These are phyloP conservation scores for Mactromeris polynyma DNA, from an alignment of 2,888 invertebrate genomes.

Conservation along the genomic window DNA sequence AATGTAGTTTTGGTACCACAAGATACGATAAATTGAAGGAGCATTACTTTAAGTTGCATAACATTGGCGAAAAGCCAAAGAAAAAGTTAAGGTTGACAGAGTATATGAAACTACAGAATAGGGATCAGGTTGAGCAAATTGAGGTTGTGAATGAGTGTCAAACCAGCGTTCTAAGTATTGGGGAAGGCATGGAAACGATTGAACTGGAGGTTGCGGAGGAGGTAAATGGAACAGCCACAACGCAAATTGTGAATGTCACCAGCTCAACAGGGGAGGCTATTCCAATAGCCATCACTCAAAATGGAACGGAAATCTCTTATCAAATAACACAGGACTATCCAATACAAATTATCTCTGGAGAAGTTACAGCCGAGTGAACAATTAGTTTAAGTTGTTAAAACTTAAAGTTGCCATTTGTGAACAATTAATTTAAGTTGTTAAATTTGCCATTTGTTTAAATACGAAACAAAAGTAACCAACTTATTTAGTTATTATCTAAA, in stretches of 20 bases:
- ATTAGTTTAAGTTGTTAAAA: no score
- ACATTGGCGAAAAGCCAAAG: slow-evolving; percentile 80
- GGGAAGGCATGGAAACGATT: slow-evolving; percentile 57
- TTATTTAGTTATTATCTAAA: no score
- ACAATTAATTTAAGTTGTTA: no score
- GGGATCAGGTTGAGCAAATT: neutral
- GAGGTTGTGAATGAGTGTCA: slow-evolving; percentile 23
- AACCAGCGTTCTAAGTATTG: slow-evolving; percentile 14
- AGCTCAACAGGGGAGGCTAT: slow-evolving; percentile 55
- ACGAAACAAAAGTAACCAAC: no score
- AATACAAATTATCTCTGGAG: slow-evolving; percentile 41
- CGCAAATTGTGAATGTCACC: slow-evolving; percentile 60
- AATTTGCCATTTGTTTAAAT: no score
- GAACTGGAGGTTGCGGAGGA: slow-evolving; percentile 59
- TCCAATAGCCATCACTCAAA: slow-evolving; percentile 62
- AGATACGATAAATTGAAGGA: slow-evolving; percentile 89
- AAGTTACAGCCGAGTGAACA: slow-evolving; percentile 24
- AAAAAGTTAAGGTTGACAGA: slow-evolving; percentile 73
- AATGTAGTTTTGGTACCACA: slow-evolving; percentile 88
- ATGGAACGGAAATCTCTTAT: slow-evolving; percentile 50
- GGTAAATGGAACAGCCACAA: slow-evolving; percentile 24
- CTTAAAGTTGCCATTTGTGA: no score
- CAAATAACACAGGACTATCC: slow-evolving; percentile 45
- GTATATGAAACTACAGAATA: slow-evolving; percentile 43
- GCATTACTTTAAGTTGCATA: slow-evolving; percentile 87